Evolutionary conservation across 2,888 invertebrate species (phyloP).

Genomic region (Cantharis flavilabris): DNA sequence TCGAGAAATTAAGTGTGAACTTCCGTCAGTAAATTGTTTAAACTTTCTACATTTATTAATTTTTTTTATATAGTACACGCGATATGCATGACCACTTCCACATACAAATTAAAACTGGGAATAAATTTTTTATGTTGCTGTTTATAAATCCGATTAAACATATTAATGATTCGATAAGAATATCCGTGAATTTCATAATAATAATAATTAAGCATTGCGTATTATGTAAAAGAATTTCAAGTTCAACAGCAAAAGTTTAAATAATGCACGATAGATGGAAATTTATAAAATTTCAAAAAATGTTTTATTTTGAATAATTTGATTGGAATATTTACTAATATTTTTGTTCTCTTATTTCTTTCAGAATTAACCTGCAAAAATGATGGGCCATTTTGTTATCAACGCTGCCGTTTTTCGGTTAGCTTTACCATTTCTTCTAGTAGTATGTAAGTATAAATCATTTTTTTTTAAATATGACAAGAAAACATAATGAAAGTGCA

Average conservation of each 20-base stretch:
- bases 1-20: no score
- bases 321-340: neutral
- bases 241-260: no score
- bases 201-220: neutral
- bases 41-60: no score
- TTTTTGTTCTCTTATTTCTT: neutral
- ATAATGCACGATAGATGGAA: neutral
- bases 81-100: no score
- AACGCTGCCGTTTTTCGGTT: slow-evolving; percentile 56
- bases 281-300: neutral
- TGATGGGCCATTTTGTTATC: neutral
- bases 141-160: neutral
- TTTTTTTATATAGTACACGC: no score
- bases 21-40: no score
- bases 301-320: neutral
- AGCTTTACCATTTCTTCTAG: slow-evolving; percentile 58
- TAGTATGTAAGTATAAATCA: slow-evolving; percentile 59
- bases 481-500: neutral
- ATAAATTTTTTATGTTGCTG: neutral
- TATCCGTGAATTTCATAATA: neutral
- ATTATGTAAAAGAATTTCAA: no score
- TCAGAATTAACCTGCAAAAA: neutral
- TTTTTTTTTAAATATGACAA: neutral
- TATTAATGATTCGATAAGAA: neutral
- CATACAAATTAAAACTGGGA: neutral